Evolutionary conservation across 2,797 vertebrate species (phyloP), one percentile per base, ranked within the genome.

Genomic region (Alfaro cultratus): DNA sequence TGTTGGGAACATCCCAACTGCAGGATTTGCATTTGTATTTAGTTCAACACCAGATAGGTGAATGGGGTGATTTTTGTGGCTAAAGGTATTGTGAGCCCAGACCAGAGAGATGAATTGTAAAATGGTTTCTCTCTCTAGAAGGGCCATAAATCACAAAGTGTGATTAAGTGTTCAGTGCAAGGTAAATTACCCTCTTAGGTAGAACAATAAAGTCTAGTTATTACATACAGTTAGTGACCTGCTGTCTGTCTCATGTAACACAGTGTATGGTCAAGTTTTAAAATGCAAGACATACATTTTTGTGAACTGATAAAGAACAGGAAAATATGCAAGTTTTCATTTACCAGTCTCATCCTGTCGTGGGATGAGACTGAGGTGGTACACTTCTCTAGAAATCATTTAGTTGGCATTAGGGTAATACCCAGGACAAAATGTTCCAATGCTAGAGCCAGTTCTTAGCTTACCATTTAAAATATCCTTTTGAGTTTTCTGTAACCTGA

Each of bases 1-100:
- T 67, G 43, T 79, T 81, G 82, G 84, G 88, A 87, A 85, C 80
- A 80, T 85, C 81, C 85, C 82, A 82, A 86, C 78, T 83, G 75
- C 34, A 70, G 78, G 86, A 92, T 89, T 91, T 93, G 80, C 91
- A 89, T 92, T 91, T 86, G 80, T 86, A 92, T 93, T 89, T 89
- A 91, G 85, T 82, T 82, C 77, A 80, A 80, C 76, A 80, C 51
- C 71, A 86, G 57, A 76, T 75, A 87, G 80, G 85, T 79, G 80
- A 81, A 74, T 60, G 71, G 79, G 83, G 88, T 47, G 84, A 87
- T 80, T 89, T 51, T 87, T 5, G 39, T 73, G 73, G 79, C 76
- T 74, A 31, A 68, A 83, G 60, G 68, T 73, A 57, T 72, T 87
- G 85, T 78, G 84, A 88, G 80, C 76, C 60, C 74, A 57, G 76